Evolutionary conservation across 1,140 invertebrate species (phyloP).

Genomic region (Danaus melanippus): DNA sequence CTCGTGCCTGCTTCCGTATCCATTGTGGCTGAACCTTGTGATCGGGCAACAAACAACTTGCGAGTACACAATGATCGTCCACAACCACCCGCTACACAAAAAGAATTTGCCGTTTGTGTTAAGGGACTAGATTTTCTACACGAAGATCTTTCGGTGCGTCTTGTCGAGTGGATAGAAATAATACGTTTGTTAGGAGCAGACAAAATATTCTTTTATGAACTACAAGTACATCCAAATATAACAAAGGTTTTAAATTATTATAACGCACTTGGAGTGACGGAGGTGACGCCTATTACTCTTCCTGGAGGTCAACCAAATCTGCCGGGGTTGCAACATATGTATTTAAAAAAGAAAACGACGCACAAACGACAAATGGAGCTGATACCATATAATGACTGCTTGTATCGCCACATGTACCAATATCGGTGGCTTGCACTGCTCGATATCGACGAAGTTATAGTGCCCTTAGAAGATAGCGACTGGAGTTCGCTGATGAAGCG

Average conservation of each 20-base stretch:
- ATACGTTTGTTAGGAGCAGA: slow-evolving; percentile 89
- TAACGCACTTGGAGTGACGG: slow-evolving; percentile 80
- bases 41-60: slow-evolving; percentile 89
- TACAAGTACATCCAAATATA: slow-evolving; percentile 93
- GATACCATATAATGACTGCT: slow-evolving; percentile 97
- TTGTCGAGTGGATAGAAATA: slow-evolving; percentile 97
- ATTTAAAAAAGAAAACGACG: slow-evolving; percentile 90
- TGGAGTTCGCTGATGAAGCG: slow-evolving; percentile 88
- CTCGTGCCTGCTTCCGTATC: slow-evolving; percentile 88
- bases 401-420: slow-evolving; percentile 93
- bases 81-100: slow-evolving; percentile 59
- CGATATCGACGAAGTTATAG: slow-evolving; percentile 96
- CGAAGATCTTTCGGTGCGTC: slow-evolving; percentile 89
- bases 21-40: slow-evolving; percentile 87
- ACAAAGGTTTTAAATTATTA: slow-evolving; percentile 91
- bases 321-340: slow-evolving; percentile 89
- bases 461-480: slow-evolving; percentile 84
- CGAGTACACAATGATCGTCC: slow-evolving; percentile 87
- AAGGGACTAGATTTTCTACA: slow-evolving; percentile 94
- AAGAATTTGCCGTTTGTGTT: slow-evolving; percentile 94
- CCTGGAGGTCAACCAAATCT: slow-evolving; percentile 94
- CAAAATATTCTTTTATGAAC: slow-evolving; percentile 93
- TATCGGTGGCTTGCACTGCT: slow-evolving; percentile 93
- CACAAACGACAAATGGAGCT: slow-evolving; percentile 95
- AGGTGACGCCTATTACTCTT: slow-evolving; percentile 89